phyloP scores from a whole-genome alignment of 2,113 vertebrate species.

The Cebidichthys violaceus region DNA sequence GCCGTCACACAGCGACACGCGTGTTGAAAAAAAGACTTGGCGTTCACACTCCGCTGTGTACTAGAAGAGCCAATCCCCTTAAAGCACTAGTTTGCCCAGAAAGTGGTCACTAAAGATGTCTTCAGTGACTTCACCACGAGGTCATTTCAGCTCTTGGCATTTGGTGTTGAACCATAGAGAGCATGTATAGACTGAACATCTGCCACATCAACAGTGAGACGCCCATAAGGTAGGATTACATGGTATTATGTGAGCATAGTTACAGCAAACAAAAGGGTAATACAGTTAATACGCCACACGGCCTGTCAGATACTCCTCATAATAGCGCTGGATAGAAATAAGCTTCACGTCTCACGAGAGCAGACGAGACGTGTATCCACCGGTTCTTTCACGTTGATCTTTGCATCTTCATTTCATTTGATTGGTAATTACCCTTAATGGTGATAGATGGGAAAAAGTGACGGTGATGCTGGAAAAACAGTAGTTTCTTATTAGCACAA shows the following conservation, averaged over 20 bases:
- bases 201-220: slow-evolving; percentile 40
- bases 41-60: slow-evolving; percentile 15
- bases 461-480: slow-evolving; percentile 6
- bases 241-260: slow-evolving; percentile 44
- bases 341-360: slow-evolving; percentile 40
- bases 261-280: slow-evolving; percentile 60
- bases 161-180: background rate
- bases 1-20: no score
- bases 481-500: slow-evolving; percentile 11
- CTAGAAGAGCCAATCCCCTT: slow-evolving; percentile 29
- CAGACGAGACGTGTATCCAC: slow-evolving; percentile 33
- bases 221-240: slow-evolving; percentile 42
- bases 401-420: slow-evolving; percentile 32
- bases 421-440: slow-evolving; percentile 21
- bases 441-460: slow-evolving; percentile 6
- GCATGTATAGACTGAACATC: slow-evolving; percentile 41
- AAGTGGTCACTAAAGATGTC: slow-evolving; percentile 25
- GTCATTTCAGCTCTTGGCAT: slow-evolving; percentile 23
- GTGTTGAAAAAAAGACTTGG: background rate
- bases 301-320: slow-evolving; percentile 34
- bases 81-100: slow-evolving; percentile 28
- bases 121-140: slow-evolving; percentile 7
- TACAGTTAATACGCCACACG: slow-evolving; percentile 40
- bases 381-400: slow-evolving; percentile 24
- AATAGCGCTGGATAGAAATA: slow-evolving; percentile 30